Conservation (phyloP, 2,113 vertebrate species). For the Odocoileus hemionus region DNA sequence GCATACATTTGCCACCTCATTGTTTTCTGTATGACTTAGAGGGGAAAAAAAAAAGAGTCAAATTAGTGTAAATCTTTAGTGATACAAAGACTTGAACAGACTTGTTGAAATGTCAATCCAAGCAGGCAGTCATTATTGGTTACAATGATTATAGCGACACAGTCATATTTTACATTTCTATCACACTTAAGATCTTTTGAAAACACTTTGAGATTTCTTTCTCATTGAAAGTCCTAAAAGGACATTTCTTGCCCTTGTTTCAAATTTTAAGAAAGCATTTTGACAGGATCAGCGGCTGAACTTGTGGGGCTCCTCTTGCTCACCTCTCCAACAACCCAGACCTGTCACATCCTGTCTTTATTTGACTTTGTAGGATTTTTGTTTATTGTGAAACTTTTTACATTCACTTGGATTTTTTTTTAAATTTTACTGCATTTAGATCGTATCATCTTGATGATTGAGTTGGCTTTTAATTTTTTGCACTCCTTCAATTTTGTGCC, state of each 20-base stretch:
- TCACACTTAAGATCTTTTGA: background rate
- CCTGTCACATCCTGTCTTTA: background rate
- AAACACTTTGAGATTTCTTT: constrained; percentile 11
- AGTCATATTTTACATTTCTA: constrained; percentile 30
- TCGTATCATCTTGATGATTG: background rate
- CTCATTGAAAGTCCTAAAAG: constrained; percentile 40
- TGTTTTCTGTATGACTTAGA: constrained; percentile 56
- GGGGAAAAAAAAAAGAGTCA: background rate
- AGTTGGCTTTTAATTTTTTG: background rate
- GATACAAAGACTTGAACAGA: constrained; percentile 56
- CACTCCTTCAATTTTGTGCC: background rate
- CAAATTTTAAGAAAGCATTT: constrained; percentile 61
- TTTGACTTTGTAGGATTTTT: background rate
- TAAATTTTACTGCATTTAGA: background rate
- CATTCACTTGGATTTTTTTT: background rate
- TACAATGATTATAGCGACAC: background rate
- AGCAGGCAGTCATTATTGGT: constrained; percentile 51
- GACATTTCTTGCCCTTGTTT: constrained; percentile 40
- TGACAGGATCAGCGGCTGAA: background rate
- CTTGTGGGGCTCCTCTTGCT: background rate
- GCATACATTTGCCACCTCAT: constrained; percentile 46
- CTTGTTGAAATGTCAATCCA: constrained; percentile 66
- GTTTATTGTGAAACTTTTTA: background rate
- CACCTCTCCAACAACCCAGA: background rate
- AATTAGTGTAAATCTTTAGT: constrained; percentile 55